A percentile compares a stretch with the other conserved stretches of the same genome.
These are phyloP conservation scores for Charina bottae DNA, from an alignment of 2,113 vertebrate species.

Conservation along the genomic window DNA sequence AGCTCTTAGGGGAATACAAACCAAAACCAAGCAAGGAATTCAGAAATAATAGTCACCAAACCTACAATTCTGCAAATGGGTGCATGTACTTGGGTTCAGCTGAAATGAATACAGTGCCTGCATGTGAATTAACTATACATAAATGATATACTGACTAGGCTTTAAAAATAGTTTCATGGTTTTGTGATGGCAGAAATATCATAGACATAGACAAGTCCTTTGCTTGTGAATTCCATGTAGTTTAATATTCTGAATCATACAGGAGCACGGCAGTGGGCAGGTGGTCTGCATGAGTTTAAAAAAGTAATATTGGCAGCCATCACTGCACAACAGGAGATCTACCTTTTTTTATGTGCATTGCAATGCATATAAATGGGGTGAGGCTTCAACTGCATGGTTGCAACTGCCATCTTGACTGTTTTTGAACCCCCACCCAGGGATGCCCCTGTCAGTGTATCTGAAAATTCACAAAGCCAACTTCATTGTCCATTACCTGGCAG, in stretches of 20 bases:
- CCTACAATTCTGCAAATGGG: slow-evolving; percentile 24
- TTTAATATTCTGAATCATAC: not conserved
- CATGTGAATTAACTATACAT: not conserved
- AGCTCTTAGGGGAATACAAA: slow-evolving; percentile 49
- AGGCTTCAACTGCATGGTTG: too few relatives aligned
- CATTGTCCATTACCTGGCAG: too few relatives aligned
- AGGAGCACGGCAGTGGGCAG: too few relatives aligned
- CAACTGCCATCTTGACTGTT: too few relatives aligned
- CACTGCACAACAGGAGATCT: too few relatives aligned
- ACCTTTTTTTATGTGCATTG: too few relatives aligned
- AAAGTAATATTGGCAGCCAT: too few relatives aligned
- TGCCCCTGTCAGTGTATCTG: too few relatives aligned
- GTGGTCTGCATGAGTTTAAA: too few relatives aligned
- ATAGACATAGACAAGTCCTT: not conserved
- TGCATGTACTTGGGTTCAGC: not conserved
- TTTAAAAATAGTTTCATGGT: not conserved
- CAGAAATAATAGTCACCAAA: slow-evolving; percentile 37
- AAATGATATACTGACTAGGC: not conserved
- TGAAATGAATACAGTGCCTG: not conserved
- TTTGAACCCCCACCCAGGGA: too few relatives aligned
- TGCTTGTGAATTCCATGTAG: not conserved
- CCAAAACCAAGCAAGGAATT: slow-evolving; percentile 50
- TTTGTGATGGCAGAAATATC: not conserved
- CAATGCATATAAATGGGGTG: too few relatives aligned
- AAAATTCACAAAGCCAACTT: too few relatives aligned